Evolutionary conservation across 2,113 vertebrate species (phyloP), one percentile per base, ranked within the genome.

Genomic region (Vulpes ferrilata): DNA sequence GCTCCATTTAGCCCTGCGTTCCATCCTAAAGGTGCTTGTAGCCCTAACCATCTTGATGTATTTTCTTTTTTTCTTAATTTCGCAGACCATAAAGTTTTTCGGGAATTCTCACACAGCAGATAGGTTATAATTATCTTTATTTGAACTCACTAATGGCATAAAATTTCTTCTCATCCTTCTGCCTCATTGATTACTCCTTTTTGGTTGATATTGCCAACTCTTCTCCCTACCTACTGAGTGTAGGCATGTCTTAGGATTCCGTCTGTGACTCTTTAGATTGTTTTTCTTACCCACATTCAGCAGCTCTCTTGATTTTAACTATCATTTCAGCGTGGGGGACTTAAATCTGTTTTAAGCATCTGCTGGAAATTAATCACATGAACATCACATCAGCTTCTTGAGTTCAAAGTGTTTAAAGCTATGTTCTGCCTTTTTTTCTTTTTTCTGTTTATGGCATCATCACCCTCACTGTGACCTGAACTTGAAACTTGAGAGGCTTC

Each of bases 401-500:
- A 71, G 43, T 71, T 90, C 69, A 4, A 0, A 64, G 48, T 35
- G 84, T 85, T 89, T 96, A 88, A 97, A 95, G 89, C 83, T 53
- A 43, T 81, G 71, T 62, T 93, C 80, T 94, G 35, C 69, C 35
- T 97, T 93, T 88, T 79, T 27, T 88, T 86, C 23, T 57, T 88
- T 64, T 94, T 88, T 65, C 93, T 97, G 76, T 90, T 89, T 94
- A 92, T 93, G 95, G 92, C 74, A 87, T 89, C 69, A 87, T 93
- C 83, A 55, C 82, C 67, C 65, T 95, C 59, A 43, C 83, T 90
- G 94, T 92, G 94, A 97, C 94, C 91, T 96, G 93, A 92, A 92
- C 80, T 94, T 95, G 96, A 93, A 96, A 97, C 35, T 91, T 67
- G 93, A 98, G 94, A 88, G 69, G 32, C 62, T 96, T 88, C 73